These are phyloP conservation scores for Gasterosteus aculeatus DNA, from an alignment of 2,113 vertebrate genomes.

Conservation along the genomic window DNA sequence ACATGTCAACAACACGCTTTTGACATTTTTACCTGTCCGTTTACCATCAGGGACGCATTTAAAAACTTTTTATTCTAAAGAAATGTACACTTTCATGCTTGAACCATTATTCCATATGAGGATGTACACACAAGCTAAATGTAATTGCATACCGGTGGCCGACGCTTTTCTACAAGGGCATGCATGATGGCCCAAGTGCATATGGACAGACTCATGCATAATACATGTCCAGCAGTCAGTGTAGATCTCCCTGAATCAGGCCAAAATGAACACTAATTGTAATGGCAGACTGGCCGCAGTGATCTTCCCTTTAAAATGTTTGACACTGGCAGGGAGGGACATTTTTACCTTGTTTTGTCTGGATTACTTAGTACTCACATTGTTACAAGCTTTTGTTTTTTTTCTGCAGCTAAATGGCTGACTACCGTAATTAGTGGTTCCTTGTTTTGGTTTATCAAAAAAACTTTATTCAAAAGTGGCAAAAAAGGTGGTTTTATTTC, in stretches of 20 bases:
- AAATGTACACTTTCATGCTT: constrained; percentile 4
- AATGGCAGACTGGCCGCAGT: constrained; percentile 85
- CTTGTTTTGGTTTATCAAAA: neutral
- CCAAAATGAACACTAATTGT: constrained; percentile 90
- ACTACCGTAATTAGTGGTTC: constrained; percentile 8
- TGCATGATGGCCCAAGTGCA: constrained; percentile 92
- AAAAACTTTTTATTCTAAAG: neutral
- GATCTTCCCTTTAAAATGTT: constrained; percentile 55
- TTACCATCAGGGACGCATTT: neutral
- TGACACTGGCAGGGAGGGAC: constrained; percentile 45
- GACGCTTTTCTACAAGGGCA: constrained; percentile 82
- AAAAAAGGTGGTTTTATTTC: neutral
- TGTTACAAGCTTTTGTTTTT: constrained; percentile 34
- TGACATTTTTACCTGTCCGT: neutral
- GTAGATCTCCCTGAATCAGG: constrained; percentile 84
- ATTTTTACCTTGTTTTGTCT: constrained; percentile 37
- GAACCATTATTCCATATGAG: constrained; percentile 33
- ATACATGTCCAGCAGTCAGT: constrained; percentile 91
- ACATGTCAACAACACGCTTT: constrained; percentile 6
- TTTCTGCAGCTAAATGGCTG: constrained; percentile 14
- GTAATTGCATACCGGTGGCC: constrained; percentile 69
- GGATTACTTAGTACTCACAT: constrained; percentile 25
- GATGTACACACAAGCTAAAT: constrained; percentile 52
- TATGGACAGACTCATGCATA: constrained; percentile 92
- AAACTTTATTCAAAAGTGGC: neutral